phyloP scores from a whole-genome alignment of 2,888 invertebrate genomes.

The Leptinotarsa tumamoca region DNA sequence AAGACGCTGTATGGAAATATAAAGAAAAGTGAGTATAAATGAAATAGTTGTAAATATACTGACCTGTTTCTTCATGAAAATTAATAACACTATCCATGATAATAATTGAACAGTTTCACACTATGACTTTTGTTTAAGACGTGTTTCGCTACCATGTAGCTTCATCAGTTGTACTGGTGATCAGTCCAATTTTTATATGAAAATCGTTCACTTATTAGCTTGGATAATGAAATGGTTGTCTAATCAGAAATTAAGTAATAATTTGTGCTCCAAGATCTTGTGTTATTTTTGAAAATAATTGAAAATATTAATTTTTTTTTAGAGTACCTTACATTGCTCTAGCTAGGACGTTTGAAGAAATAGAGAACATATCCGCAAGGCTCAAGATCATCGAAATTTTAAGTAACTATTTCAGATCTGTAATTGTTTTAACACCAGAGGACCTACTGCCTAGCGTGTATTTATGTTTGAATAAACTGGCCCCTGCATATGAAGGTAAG shows the following conservation, averaged over 20 bases:
- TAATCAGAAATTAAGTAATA: too few relatives aligned
- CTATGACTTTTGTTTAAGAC: too few relatives aligned
- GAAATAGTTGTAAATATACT: background rate
- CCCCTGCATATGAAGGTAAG: conserved; percentile 92
- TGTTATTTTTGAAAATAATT: conserved; percentile 13
- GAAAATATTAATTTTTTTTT: conserved; percentile 47
- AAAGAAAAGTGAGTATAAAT: conserved; percentile 71
- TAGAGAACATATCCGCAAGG: conserved; percentile 87
- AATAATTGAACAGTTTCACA: too few relatives aligned
- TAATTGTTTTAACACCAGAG: conserved; percentile 87
- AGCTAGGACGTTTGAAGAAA: conserved; percentile 88
- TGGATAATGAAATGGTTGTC: too few relatives aligned
- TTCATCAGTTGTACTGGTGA: too few relatives aligned
- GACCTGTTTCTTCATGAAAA: too few relatives aligned
- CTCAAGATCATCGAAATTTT: conserved; percentile 93
- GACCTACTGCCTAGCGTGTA: conserved; percentile 93
- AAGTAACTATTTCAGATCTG: conserved; percentile 92
- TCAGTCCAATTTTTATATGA: too few relatives aligned
- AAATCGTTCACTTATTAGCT: too few relatives aligned
- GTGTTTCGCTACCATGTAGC: too few relatives aligned
- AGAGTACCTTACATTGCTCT: conserved; percentile 95
- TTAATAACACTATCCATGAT: too few relatives aligned
- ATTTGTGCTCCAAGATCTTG: background rate
- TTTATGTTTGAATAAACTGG: conserved; percentile 94
- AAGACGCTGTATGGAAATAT: conserved; percentile 84